A percentile compares a stretch with the other conserved stretches of the same genome.
phyloP scores from a whole-genome alignment of 2,797 vertebrate species.

The Champsocephalus gunnari region DNA sequence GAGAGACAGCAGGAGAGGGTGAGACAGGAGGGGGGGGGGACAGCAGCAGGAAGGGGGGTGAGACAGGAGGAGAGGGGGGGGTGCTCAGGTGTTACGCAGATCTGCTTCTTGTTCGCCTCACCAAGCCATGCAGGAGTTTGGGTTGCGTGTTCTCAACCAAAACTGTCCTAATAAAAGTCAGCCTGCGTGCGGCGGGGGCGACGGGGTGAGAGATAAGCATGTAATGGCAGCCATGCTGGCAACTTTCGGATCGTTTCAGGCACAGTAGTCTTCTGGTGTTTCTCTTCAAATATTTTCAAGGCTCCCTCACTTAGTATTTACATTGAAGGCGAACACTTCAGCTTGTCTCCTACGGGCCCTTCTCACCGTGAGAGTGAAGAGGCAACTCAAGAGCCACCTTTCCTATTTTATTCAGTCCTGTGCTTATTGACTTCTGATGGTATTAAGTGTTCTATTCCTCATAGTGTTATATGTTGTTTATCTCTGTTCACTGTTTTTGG shows the following conservation, averaged over 20 bases:
- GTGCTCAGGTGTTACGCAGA: conserved; percentile 60
- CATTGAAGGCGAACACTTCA: conserved; percentile 27
- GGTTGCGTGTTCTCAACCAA: conserved; percentile 67
- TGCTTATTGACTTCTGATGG: no score
- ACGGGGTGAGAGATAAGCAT: conserved; percentile 70
- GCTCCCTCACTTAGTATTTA: conserved; percentile 35
- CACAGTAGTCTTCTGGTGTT: conserved; percentile 46
- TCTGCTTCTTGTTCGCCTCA: conserved; percentile 57
- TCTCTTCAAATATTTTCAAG: conserved; percentile 47
- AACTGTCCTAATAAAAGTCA: conserved; percentile 71
- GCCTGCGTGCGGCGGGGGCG: conserved; percentile 44
- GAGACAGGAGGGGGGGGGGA: conserved; percentile 39
- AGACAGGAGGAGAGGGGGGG: conserved; percentile 7
- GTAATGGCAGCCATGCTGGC: conserved; percentile 67
- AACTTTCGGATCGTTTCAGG: conserved; percentile 68
- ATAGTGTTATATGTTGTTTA: no score
- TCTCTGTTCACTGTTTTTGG: no score
- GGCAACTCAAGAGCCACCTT: no score
- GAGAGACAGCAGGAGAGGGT: conserved; percentile 34
- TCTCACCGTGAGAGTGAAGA: background rate
- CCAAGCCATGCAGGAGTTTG: conserved; percentile 62
- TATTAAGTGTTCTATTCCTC: no score
- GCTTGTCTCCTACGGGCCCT: background rate
- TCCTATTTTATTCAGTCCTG: no score
- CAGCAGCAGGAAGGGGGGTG: conserved; percentile 9